These are phyloP conservation scores for Strigamia maritima DNA, from an alignment of 2,888 invertebrate genomes.

Conservation along the genomic window DNA sequence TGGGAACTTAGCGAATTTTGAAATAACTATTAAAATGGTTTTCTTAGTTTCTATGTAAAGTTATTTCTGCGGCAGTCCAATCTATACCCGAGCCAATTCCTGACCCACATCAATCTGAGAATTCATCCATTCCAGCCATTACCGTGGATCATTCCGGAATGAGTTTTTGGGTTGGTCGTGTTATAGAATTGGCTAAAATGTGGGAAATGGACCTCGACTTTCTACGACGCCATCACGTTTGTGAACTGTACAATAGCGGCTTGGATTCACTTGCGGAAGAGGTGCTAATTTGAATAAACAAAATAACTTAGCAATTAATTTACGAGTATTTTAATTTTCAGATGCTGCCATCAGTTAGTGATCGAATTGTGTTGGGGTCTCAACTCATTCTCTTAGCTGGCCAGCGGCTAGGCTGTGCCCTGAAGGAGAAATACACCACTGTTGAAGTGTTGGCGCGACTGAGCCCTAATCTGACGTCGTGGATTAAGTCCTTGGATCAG, in stretches of 20 bases:
- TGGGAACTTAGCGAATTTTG: neutral
- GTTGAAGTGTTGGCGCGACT: slow-evolving; percentile 70
- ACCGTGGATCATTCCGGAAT: slow-evolving; percentile 54
- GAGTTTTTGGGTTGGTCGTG: slow-evolving; percentile 68
- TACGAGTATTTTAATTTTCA: slow-evolving; percentile 47
- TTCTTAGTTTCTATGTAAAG: slow-evolving; percentile 65
- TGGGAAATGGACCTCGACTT: slow-evolving; percentile 74
- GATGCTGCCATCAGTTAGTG: slow-evolving; percentile 64
- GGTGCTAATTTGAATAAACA: slow-evolving; percentile 50
- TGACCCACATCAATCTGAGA: slow-evolving; percentile 40
- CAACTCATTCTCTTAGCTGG: slow-evolving; percentile 76
- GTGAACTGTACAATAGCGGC: slow-evolving; percentile 61
- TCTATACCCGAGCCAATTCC: slow-evolving; percentile 57
- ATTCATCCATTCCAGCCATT: slow-evolving; percentile 39
- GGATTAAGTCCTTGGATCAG: slow-evolving; percentile 62
- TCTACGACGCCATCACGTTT: slow-evolving; percentile 73
- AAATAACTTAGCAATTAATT: neutral
- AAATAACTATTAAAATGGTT: neutral
- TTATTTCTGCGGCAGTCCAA: slow-evolving; percentile 71
- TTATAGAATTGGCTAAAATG: slow-evolving; percentile 66
- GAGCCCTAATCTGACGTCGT: slow-evolving; percentile 71
- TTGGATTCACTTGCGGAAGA: slow-evolving; percentile 63
- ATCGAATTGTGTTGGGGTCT: slow-evolving; percentile 66
- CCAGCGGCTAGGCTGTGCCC: slow-evolving; percentile 65
- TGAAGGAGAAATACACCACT: slow-evolving; percentile 56